phyloP scores from a whole-genome alignment of 2,797 vertebrate species.

The Clarias pachynema region DNA sequence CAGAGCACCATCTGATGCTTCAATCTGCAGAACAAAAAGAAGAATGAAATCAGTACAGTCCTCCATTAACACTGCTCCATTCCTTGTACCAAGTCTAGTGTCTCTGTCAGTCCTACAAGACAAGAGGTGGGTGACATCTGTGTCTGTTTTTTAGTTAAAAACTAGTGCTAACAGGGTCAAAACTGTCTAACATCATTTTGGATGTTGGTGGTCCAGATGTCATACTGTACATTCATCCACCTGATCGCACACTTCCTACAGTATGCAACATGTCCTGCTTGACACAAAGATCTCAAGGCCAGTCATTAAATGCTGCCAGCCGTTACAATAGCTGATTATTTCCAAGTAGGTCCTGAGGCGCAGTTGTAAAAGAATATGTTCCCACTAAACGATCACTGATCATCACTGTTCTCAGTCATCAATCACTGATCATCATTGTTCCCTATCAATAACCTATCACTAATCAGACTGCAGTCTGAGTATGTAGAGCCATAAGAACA shows the following conservation, averaged over 20 bases:
- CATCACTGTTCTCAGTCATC: neutral
- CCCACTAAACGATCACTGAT: neutral
- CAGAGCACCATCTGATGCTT: conserved; percentile 1
- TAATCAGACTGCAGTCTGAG: neutral
- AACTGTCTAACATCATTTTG: neutral
- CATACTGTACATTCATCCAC: too few relatives aligned
- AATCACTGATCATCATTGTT: neutral
- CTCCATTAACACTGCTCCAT: neutral
- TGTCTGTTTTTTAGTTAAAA: neutral
- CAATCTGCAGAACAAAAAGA: neutral
- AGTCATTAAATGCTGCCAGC: too few relatives aligned
- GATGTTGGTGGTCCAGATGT: neutral
- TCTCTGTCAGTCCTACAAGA: neutral
- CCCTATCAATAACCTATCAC: neutral
- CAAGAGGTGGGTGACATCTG: neutral
- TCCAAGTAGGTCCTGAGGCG: too few relatives aligned
- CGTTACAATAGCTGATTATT: too few relatives aligned
- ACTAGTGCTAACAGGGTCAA: neutral
- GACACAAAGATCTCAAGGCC: too few relatives aligned
- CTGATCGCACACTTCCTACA: too few relatives aligned
- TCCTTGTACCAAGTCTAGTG: neutral
- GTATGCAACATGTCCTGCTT: too few relatives aligned
- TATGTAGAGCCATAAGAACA: neutral
- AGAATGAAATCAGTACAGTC: neutral
- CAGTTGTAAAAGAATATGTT: too few relatives aligned